These are phyloP conservation scores for Synergus laeviventris DNA, from an alignment of 2,888 invertebrate species.

Conservation along the genomic window DNA sequence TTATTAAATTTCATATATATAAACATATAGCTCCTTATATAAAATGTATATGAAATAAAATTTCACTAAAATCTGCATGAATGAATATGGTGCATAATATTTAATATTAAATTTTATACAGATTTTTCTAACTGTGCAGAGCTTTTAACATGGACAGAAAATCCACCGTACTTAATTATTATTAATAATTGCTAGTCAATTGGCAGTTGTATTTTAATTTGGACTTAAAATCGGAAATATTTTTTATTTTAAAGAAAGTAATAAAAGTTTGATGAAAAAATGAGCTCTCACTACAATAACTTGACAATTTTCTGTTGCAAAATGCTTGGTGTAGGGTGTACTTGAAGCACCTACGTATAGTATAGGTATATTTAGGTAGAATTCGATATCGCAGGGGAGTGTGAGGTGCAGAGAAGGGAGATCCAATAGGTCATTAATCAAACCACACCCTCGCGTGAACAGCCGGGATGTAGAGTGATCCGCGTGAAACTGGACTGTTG, in stretches of 20 bases:
- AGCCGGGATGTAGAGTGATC: constrained; percentile 62
- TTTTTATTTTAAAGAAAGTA: neutral
- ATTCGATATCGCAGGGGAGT: constrained; percentile 70
- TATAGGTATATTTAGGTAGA: constrained; percentile 68
- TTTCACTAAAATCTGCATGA: too few relatives aligned
- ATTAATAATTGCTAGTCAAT: too few relatives aligned
- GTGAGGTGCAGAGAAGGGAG: constrained; percentile 64
- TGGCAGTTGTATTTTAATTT: neutral
- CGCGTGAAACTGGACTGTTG: constrained; percentile 54
- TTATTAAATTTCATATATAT: too few relatives aligned
- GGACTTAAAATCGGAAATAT: neutral
- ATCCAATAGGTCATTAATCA: constrained; percentile 76
- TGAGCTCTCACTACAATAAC: neutral
- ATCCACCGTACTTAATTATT: too few relatives aligned
- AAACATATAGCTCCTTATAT: too few relatives aligned
- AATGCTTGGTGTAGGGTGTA: constrained; percentile 47
- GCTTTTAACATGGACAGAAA: too few relatives aligned
- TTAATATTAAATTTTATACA: too few relatives aligned
- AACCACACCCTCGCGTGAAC: constrained; percentile 74
- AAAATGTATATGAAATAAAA: too few relatives aligned
- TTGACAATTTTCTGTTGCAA: neutral
- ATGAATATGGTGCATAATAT: too few relatives aligned
- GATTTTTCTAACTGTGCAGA: too few relatives aligned
- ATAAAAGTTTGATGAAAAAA: constrained; percentile 4
- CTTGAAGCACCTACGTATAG: constrained; percentile 59